Percentiles rank a stretch among this genome's conserved stretches.
These are phyloP conservation scores for Porites australiensis DNA, from an alignment of 64 coral and sea anemone genomes.

Conservation along the genomic window DNA sequence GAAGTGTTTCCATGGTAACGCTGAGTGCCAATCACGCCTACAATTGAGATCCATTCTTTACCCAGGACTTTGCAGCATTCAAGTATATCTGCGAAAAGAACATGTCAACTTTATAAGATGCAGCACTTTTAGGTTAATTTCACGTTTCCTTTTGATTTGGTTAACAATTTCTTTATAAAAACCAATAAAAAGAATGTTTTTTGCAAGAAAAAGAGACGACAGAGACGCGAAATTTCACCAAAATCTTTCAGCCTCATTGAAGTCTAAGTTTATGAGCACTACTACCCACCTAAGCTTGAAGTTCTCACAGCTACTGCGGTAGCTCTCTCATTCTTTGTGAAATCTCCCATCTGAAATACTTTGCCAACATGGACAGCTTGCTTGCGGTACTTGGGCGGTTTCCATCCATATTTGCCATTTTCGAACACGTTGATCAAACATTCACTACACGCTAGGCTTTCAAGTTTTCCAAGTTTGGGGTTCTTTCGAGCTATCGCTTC, in stretches of 20 bases:
- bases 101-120: no score
- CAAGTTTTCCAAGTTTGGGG: not conserved
- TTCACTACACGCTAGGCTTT: conserved; percentile 34
- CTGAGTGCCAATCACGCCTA: not conserved
- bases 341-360: conserved; percentile 21
- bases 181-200: no score
- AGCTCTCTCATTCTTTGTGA: conserved; percentile 21
- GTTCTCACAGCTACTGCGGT: not conserved
- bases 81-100: not conserved
- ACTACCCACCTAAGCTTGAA: conserved; percentile 11
- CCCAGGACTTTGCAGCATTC: conserved; percentile 38
- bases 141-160: no score
- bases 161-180: no score
- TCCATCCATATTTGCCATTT: conserved; percentile 41
- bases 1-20: conserved; percentile 7
- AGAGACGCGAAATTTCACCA: no score
- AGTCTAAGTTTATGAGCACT: no score
- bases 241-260: no score
- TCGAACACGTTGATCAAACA: conserved; percentile 31
- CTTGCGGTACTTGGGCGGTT: conserved; percentile 16
- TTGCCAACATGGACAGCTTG: conserved; percentile 37
- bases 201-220: no score
- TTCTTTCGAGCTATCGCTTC: conserved; percentile 11
- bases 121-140: no score
- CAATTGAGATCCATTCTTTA: conserved; percentile 11